A percentile compares a stretch with the other conserved stretches of the same genome.
These are phyloP conservation scores for Australoheros facetus DNA, from an alignment of 2,797 vertebrate genomes.

Conservation along the genomic window DNA sequence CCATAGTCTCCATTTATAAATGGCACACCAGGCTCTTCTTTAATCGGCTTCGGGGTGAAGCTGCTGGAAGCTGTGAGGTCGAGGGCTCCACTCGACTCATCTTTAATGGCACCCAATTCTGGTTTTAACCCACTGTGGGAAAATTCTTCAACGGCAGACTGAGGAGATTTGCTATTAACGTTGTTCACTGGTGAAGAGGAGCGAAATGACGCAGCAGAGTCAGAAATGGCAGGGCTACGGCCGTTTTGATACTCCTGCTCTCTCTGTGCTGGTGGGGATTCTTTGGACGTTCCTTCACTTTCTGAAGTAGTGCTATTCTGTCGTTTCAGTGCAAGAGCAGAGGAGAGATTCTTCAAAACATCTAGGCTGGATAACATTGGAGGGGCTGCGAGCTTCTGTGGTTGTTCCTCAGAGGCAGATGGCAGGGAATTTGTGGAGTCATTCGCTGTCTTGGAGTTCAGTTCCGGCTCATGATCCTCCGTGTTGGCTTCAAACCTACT, in stretches of 20 bases:
- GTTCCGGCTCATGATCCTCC: conserved; percentile 83
- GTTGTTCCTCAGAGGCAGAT: conserved; percentile 47
- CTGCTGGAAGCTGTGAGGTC: conserved; percentile 89
- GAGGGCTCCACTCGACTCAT: conserved; percentile 88
- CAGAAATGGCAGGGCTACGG: conserved; percentile 86
- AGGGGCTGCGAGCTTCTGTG: conserved; percentile 58
- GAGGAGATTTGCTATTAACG: conserved; percentile 83
- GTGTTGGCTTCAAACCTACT: conserved; percentile 71
- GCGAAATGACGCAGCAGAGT: conserved; percentile 80
- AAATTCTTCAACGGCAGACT: conserved; percentile 76
- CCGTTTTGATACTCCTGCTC: conserved; percentile 88
- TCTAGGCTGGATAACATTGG: conserved; percentile 79
- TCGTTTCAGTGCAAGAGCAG: conserved; percentile 84
- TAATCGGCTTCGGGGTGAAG: conserved; percentile 82
- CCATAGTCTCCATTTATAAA: conserved; percentile 85
- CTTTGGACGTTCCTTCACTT: conserved; percentile 87
- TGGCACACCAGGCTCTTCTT: conserved; percentile 86
- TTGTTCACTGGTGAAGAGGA: conserved; percentile 88
- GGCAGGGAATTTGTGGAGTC: conserved; percentile 71
- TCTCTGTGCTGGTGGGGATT: conserved; percentile 78
- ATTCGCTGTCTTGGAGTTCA: conserved; percentile 73
- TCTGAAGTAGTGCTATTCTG: conserved; percentile 91
- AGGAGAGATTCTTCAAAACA: conserved; percentile 83
- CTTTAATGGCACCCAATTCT: conserved; percentile 77
- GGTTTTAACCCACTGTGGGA: conserved; percentile 54